A percentile compares a stretch with the other conserved stretches of the same genome.
Evolutionary conservation across 1,140 invertebrate genomes (phyloP).

Genomic region (Daktulosphaira vitifoliae): DNA sequence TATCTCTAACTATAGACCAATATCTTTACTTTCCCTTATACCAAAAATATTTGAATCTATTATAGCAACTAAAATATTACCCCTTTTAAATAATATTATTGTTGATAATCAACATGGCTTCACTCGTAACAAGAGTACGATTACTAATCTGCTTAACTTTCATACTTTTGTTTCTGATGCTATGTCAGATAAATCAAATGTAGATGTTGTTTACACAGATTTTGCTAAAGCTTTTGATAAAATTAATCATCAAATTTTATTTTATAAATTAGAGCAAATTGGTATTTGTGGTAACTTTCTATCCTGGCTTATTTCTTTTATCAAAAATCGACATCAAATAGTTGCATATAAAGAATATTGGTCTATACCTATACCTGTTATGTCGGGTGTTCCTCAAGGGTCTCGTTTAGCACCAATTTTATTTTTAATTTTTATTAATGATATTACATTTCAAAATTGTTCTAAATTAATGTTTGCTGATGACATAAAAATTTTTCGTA

Average conservation of each 20-base stretch:
- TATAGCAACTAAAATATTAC: no score
- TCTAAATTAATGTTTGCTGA: slow-evolving; percentile 39
- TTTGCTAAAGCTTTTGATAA: slow-evolving; percentile 23
- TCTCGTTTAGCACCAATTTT: slow-evolving; percentile 40
- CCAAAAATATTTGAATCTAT: no score
- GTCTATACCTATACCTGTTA: slow-evolving; percentile 34
- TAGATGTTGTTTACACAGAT: no score
- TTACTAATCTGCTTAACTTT: no score
- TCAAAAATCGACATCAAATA: slow-evolving; percentile 36
- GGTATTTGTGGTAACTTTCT: slow-evolving; percentile 11
- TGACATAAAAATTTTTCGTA: slow-evolving; percentile 5
- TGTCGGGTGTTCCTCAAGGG: slow-evolving; percentile 40
- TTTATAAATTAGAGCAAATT: slow-evolving; percentile 1
- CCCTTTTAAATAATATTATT: no score
- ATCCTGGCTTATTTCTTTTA: slow-evolving; percentile 38
- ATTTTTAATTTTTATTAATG: slow-evolving; percentile 41
- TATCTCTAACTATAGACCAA: no score
- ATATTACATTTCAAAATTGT: slow-evolving; percentile 38
- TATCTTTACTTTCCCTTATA: no score
- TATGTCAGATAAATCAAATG: no score
- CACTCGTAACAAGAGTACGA: background rate
- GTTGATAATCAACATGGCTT: no score
- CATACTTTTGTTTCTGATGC: no score
- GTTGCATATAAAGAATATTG: slow-evolving; percentile 37
- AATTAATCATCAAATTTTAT: slow-evolving; percentile 19